A percentile compares a stretch with the other conserved stretches of the same genome.
Evolutionary conservation across 2,113 vertebrate species (phyloP).

Genomic region (Cygnus buccinator): DNA sequence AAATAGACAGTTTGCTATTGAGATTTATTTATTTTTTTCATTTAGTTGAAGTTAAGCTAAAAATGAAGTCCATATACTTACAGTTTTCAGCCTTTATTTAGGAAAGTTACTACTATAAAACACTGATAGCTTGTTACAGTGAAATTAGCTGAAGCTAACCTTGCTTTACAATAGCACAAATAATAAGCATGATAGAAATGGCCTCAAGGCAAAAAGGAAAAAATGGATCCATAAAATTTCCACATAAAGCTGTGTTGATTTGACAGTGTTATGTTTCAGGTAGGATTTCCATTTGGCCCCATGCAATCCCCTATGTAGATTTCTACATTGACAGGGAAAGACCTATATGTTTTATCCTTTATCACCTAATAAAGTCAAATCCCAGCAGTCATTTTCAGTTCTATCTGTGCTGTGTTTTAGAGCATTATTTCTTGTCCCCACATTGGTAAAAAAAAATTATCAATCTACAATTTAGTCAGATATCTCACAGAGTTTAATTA

Average conservation of each 20-base stretch:
- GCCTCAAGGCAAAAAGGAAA: neutral
- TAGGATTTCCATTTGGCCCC: neutral
- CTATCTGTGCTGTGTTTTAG: neutral
- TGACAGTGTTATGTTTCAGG: accelerated
- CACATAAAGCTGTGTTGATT: neutral
- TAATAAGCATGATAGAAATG: neutral
- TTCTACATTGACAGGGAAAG: neutral
- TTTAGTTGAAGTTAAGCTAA: neutral
- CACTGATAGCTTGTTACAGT: accelerated
- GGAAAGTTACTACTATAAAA: neutral
- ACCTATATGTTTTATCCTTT: neutral
- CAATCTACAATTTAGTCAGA: neutral
- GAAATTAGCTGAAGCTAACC: neutral
- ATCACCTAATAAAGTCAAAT: neutral
- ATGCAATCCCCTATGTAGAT: accelerated
- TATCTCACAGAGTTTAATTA: neutral
- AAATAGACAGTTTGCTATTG: neutral
- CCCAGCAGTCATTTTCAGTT: neutral
- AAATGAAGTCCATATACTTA: neutral
- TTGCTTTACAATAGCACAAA: neutral
- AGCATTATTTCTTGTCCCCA: accelerated
- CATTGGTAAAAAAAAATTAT: neutral
- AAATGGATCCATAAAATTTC: neutral
- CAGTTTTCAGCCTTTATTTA: neutral
- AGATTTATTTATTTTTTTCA: neutral